These are phyloP conservation scores for Phengaris alcon DNA, from an alignment of 2,888 invertebrate species.

Conservation along the genomic window DNA sequence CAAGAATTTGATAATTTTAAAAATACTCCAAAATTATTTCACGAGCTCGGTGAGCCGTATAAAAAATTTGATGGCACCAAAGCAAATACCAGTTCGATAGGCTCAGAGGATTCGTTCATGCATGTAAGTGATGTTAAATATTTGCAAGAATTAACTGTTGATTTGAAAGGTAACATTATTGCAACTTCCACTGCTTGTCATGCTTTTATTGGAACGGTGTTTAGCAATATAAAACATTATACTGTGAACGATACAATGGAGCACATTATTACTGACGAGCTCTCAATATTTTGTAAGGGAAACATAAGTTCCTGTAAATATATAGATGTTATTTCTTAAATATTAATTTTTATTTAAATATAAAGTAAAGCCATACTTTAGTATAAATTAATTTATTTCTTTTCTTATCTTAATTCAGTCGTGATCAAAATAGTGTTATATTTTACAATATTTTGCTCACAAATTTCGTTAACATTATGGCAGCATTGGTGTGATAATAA, in stretches of 20 bases:
- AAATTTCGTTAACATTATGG: slow-evolving; percentile 63
- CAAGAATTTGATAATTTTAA: background rate
- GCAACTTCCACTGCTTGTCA: slow-evolving; percentile 64
- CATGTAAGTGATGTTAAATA: background rate
- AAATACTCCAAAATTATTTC: background rate
- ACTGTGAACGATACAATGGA: slow-evolving; percentile 52
- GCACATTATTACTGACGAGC: slow-evolving; percentile 63
- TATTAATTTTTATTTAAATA: slow-evolving; percentile 34
- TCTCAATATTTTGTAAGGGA: slow-evolving; percentile 69
- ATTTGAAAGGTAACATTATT: slow-evolving; percentile 66
- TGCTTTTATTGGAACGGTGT: slow-evolving; percentile 66
- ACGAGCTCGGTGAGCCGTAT: too few species aligned
- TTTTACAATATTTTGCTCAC: slow-evolving; percentile 66
- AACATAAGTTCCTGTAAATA: slow-evolving; percentile 64
- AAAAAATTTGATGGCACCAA: background rate
- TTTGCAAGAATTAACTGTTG: slow-evolving; percentile 48
- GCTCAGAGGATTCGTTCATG: background rate
- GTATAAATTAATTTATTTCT: slow-evolving; percentile 46
- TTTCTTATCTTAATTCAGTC: slow-evolving; percentile 50
- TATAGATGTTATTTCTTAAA: slow-evolving; percentile 62
- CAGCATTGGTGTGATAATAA: slow-evolving; percentile 46
- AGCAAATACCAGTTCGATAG: background rate
- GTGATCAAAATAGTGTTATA: slow-evolving; percentile 68
- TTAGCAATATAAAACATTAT: slow-evolving; percentile 55
- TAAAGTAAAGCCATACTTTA: slow-evolving; percentile 32